Conservation (phyloP, 2,888 invertebrate species). For the Clanis bilineata region DNA sequence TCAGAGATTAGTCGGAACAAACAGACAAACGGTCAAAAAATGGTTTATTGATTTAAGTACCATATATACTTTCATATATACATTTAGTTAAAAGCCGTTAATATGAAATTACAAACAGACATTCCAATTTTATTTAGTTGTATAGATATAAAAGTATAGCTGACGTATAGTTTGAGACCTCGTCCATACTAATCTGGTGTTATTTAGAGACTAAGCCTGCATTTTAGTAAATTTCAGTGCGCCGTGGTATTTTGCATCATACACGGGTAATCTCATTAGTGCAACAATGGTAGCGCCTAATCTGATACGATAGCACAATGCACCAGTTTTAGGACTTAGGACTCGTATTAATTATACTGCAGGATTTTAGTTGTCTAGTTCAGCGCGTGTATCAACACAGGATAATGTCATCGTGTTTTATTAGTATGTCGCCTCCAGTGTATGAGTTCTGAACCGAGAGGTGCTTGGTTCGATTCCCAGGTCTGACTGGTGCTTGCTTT, state of each 20-base stretch:
- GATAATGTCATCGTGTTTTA: not conserved
- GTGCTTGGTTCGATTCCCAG: no score
- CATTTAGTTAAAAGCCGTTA: no score
- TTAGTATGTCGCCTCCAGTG: no score
- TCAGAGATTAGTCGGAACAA: no score
- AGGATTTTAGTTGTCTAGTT: constrained; percentile 18
- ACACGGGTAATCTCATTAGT: constrained; percentile 64
- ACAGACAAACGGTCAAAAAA: no score
- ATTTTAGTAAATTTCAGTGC: constrained; percentile 60
- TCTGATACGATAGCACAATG: constrained; percentile 49
- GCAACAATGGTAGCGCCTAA: constrained; percentile 60
- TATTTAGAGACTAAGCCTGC: constrained; percentile 54
- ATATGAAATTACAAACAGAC: no score
- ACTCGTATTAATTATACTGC: constrained; percentile 13
- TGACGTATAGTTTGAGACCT: constrained; percentile 22
- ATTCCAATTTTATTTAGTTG: no score
- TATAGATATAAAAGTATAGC: no score
- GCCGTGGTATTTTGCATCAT: constrained; percentile 56
- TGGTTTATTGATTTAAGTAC: no score
- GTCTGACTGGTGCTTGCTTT: no score
- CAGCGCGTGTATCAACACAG: not conserved
- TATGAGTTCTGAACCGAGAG: no score
- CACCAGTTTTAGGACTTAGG: constrained; percentile 28
- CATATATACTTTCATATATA: no score
- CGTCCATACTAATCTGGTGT: constrained; percentile 42